Conservation (phyloP, 2,113 vertebrate species). For the Panurus biarmicus region DNA sequence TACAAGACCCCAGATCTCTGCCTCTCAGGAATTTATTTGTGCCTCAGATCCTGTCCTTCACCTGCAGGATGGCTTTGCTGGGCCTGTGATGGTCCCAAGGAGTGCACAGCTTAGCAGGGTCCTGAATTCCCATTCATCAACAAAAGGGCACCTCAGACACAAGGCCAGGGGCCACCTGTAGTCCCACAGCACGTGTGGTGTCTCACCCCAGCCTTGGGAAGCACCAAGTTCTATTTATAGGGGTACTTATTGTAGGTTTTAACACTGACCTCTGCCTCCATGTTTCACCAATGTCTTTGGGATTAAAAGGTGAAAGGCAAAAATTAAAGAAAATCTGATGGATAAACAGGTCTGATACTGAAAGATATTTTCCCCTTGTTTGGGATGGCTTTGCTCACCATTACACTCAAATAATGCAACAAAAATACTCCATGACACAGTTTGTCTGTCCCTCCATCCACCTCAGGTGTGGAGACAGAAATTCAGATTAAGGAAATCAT, state of each 20-base stretch:
- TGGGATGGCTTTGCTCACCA: not conserved
- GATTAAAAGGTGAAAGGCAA: not conserved
- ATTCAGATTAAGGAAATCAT: not conserved
- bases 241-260: not conserved
- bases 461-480: rapidly evolving
- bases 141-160: not conserved
- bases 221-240: not conserved
- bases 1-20: not conserved
- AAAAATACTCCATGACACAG: not conserved
- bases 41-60: not conserved
- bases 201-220: not conserved
- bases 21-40: not conserved
- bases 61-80: not conserved
- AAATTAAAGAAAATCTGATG: not conserved
- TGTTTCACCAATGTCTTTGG: not conserved
- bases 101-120: not conserved
- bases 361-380: not conserved
- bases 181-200: not conserved
- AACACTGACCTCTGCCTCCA: not conserved
- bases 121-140: not conserved
- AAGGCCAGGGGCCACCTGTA: not conserved
- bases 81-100: not conserved
- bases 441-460: not conserved
- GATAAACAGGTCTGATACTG: not conserved
- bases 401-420: not conserved